Conservation (phyloP, 2,888 invertebrate species). For the Phyllotreta cruciferae region DNA sequence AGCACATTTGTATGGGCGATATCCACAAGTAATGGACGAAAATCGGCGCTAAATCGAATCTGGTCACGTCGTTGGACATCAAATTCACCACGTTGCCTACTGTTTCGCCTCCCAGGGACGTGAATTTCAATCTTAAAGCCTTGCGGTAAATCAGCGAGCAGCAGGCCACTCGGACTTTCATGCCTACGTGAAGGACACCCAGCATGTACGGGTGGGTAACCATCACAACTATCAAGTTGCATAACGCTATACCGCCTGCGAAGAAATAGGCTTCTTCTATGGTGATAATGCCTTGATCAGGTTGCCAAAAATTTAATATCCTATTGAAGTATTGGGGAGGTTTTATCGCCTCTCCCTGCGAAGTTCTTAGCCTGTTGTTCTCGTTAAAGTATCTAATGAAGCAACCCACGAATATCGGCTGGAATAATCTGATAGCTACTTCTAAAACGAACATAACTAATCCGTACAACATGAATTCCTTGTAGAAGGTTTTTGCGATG, state of each 20-base stretch:
- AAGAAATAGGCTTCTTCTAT: constrained; percentile 65
- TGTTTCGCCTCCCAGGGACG: constrained; percentile 73
- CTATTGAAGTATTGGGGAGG: constrained; percentile 54
- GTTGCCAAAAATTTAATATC: constrained; percentile 55
- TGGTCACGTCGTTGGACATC: constrained; percentile 78
- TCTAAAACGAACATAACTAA: constrained; percentile 64
- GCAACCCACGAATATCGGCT: constrained; percentile 64
- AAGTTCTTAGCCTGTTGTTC: constrained; percentile 50
- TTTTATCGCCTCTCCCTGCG: constrained; percentile 44
- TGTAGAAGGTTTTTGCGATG: constrained; percentile 66
- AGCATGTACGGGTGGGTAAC: constrained; percentile 77
- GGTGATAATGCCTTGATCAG: constrained; percentile 51
- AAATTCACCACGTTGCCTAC: constrained; percentile 70
- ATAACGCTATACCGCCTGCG: constrained; percentile 64
- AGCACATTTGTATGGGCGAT: constrained; percentile 70
- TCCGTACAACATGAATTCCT: constrained; percentile 65
- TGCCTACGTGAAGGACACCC: constrained; percentile 71
- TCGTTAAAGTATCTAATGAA: constrained; percentile 64
- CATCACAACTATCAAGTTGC: constrained; percentile 68
- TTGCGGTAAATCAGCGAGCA: constrained; percentile 80
- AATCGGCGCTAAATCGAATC: constrained; percentile 73
- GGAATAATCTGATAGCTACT: constrained; percentile 62
- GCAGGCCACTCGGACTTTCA: constrained; percentile 75
- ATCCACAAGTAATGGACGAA: constrained; percentile 78
- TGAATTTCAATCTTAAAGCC: constrained; percentile 75